Evolutionary conservation across 53 echinoderm and acorn worm species (phyloP).

Genomic region (Crossaster papposus): DNA sequence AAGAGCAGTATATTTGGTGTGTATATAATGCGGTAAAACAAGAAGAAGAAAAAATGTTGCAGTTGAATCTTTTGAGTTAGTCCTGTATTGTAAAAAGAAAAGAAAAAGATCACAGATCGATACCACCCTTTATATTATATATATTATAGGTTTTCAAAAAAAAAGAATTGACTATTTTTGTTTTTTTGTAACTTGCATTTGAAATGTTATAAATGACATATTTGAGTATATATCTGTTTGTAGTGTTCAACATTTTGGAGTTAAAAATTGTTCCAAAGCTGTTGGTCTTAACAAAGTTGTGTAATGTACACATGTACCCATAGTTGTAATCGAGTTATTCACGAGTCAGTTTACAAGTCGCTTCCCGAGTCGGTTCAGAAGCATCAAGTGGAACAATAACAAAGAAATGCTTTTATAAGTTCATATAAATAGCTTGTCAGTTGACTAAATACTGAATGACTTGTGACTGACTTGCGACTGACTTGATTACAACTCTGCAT

Average conservation of each 20-base stretch:
- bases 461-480: no score
- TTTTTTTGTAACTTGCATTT: slow-evolving; percentile 41
- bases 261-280: slow-evolving; percentile 5
- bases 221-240: slow-evolving; percentile 1
- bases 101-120: neutral
- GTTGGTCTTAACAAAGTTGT: neutral
- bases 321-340: no score
- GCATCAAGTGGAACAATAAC: no score
- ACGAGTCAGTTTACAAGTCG: no score
- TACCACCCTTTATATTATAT: slow-evolving; percentile 52
- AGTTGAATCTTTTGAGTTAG: slow-evolving; percentile 27
- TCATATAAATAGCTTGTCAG: no score
- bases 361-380: no score
- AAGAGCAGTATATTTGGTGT: slow-evolving; percentile 50
- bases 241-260: neutral
- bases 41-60: slow-evolving; percentile 29
- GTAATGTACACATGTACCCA: neutral
- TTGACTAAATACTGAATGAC: no score
- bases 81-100: slow-evolving; percentile 27
- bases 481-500: no score
- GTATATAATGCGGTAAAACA: slow-evolving; percentile 47
- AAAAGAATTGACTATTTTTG: slow-evolving; percentile 41
- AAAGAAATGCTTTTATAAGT: no score
- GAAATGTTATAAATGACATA: slow-evolving; percentile 22
- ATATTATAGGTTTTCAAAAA: slow-evolving; percentile 30